A percentile compares a stretch with the other conserved stretches of the same genome.
Conservation (phyloP, 2,113 vertebrate species). For the Climacteris rufus region DNA sequence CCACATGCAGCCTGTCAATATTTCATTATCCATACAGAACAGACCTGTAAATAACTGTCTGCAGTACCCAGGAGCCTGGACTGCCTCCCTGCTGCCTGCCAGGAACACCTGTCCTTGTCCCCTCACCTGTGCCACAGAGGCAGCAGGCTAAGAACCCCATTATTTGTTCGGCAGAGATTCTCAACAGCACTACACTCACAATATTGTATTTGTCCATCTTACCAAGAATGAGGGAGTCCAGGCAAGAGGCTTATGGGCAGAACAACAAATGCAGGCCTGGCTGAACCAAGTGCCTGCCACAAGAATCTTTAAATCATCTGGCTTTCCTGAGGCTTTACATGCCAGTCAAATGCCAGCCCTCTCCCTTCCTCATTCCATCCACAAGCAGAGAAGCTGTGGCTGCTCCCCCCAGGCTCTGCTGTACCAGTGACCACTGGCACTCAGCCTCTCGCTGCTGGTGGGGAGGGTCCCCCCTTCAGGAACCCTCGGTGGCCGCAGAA, state of each 20-base stretch:
- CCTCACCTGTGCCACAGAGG: rapidly evolving
- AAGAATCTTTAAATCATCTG: background rate
- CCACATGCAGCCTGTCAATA: background rate
- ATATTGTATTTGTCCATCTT: background rate
- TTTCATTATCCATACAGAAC: background rate
- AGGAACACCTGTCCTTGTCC: background rate
- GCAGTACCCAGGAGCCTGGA: background rate
- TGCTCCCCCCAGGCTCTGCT: background rate
- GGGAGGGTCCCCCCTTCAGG: background rate
- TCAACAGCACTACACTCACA: background rate
- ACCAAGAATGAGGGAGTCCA: background rate
- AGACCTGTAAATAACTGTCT: background rate
- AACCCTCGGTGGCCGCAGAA: rapidly evolving
- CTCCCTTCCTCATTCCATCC: background rate
- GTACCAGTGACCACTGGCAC: rapidly evolving
- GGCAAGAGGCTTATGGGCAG: background rate
- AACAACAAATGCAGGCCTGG: background rate
- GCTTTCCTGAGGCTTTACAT: background rate
- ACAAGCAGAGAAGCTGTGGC: background rate
- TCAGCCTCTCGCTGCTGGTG: background rate
- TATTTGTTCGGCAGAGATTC: background rate
- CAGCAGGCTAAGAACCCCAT: background rate
- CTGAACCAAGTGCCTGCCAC: background rate
- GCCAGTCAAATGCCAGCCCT: rapidly evolving
- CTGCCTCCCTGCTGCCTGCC: background rate